Evolutionary conservation across 2,888 invertebrate species (phyloP).

Genomic region (Thumatha senex): DNA sequence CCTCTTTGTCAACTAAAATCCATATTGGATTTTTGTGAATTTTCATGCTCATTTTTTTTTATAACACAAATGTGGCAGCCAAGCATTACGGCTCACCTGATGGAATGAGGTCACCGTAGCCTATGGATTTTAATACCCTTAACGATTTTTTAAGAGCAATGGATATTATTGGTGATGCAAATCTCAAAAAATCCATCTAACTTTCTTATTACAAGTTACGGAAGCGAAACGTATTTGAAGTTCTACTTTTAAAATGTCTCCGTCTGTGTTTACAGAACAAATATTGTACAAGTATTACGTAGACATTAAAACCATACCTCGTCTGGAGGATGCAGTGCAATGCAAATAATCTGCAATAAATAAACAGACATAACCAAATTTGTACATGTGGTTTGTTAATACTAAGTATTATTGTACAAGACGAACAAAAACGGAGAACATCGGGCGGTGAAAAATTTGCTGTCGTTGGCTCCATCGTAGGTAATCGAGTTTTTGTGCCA

Average conservation of each 20-base stretch:
- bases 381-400: conserved; percentile 44
- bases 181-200: no score
- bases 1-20: no score
- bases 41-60: no score
- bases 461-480: conserved; percentile 2
- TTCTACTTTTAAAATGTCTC: conserved; percentile 20
- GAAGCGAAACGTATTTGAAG: conserved; percentile 18
- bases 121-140: no score
- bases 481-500: background rate
- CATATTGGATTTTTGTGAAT: no score
- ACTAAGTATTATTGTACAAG: conserved; percentile 25
- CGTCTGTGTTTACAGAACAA: conserved; percentile 31
- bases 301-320: conserved; percentile 15
- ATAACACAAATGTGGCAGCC: no score
- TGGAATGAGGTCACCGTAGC: no score
- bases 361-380: conserved; percentile 44
- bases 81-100: no score
- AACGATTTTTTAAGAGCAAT: no score
- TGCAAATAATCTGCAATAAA: conserved; percentile 39
- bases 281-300: conserved; percentile 24
- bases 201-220: conserved; percentile 2
- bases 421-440: conserved; percentile 23
- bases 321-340: conserved; percentile 36
- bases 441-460: conserved; percentile 14
- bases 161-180: no score